Evolutionary conservation across 2,888 invertebrate species (phyloP), one percentile per base, ranked within the genome.

Genomic region (Mesorhabditis spiculigera): DNA sequence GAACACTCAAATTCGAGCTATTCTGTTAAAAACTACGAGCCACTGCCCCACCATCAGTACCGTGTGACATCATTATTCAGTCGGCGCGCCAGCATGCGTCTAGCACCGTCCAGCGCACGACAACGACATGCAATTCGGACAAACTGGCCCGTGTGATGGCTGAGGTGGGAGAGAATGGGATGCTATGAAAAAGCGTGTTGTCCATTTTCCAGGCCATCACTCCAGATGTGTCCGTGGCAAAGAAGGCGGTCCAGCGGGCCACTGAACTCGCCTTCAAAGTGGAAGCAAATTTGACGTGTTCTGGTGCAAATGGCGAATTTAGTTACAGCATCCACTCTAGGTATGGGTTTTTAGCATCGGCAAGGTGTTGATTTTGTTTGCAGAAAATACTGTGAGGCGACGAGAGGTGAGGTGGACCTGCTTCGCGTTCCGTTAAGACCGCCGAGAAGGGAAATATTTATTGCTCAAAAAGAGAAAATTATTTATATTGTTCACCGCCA

Each of bases 261-360:
- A 77, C 81, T 3, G 78, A 81, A 66, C 65, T 75, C 6, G 77
- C 82, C 0, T 82, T 82, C 69, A 75, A n/a, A n/a, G 78, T 64
- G 81, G 79, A 42, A 73, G 75, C n/a, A 77, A 79, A 66, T 81
- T 82, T 50, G 82, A 82, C 68, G 81, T 82, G 6, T 76, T 82
- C 44, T 82, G 82, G n/a, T 68, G 81, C 81, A 2, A 75, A 67
- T 6, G 82, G 82, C 4, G 82, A 82, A 58, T 82, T 82, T 73
- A 82, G 82, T 70, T 82, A 82, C 72, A 76, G 76, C 58, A 79
- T 82, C 69, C 81, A 82, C 62, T 75, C 75, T 68, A 70, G 73
- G 50, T 50, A 50, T 13, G 58, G n/a, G 8, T 50, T 50, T 64
- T 10, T 13, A 28, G n/a, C 28, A n/a, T 64, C 16, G 28, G 8